phyloP scores from a whole-genome alignment of 2,113 vertebrate genomes.

The Sorex fumeus region DNA sequence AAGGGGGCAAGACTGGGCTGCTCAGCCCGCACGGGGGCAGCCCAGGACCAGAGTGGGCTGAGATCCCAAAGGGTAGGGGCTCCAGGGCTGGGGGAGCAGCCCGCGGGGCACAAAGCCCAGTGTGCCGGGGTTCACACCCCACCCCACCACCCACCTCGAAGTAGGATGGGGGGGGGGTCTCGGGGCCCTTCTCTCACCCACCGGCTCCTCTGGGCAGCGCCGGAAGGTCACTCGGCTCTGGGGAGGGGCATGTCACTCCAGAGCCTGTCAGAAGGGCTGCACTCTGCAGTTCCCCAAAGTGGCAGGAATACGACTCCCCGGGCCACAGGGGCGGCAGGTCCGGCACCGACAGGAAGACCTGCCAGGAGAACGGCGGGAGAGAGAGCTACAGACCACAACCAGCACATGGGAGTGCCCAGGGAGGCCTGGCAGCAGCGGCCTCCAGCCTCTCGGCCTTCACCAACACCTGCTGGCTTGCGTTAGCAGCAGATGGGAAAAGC shows the following conservation, averaged over 20 bases:
- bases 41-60: neutral
- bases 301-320: slow-evolving; percentile 94
- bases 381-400: neutral
- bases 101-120: neutral
- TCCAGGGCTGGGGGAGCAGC: neutral
- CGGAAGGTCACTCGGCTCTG: slow-evolving; percentile 90
- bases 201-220: slow-evolving; percentile 91
- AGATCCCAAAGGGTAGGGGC: neutral
- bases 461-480: neutral
- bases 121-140: neutral
- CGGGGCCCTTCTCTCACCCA: slow-evolving; percentile 84
- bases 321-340: slow-evolving; percentile 92
- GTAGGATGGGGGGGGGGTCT: neutral
- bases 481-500: neutral
- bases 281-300: slow-evolving; percentile 92
- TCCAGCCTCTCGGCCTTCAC: neutral
- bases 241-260: slow-evolving; percentile 94
- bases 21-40: neutral
- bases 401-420: fast-evolving
- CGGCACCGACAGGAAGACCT: slow-evolving; percentile 93
- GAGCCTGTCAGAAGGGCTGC: slow-evolving; percentile 90
- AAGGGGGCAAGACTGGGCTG: slow-evolving; percentile 63
- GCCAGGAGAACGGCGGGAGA: slow-evolving; percentile 62
- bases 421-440: neutral
- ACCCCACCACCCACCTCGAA: neutral